Base-by-base conservation (phyloP, 2,113 vertebrate genomes). In the Menidia beryllina region DNA sequence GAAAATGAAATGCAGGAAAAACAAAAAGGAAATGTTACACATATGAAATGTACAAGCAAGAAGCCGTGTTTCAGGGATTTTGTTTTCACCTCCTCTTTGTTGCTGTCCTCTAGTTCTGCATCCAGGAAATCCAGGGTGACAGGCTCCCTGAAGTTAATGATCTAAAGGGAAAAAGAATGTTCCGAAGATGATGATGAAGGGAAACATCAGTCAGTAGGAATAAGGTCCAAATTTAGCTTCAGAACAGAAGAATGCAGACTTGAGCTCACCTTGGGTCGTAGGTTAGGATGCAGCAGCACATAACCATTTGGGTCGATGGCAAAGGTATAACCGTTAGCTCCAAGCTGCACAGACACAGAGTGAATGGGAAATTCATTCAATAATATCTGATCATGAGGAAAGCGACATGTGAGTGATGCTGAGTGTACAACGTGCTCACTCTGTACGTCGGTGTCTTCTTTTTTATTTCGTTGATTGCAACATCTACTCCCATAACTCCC, bases 271-370 rank as follows among this genome's bases (percentile, higher is more conserved):
- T 97, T 97, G 47, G 97, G 96, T 83, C 96, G 95, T 68, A 99
- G 94, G 93, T 99, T 98, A 75, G 98, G 98, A 84, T 99, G 98
- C 59, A 99, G 91, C 62, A 99, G 90, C 12, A 99, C 97, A 51
- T 98, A 99, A 59, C 98, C 98, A 77, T 99, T 99, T 61, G 96
- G 97, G 88, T 99, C 97, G 11, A 97, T 97, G 60, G 97, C 97
- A 90, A 96, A 99, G 52, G 96, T 98, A 81, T 99, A 99, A 56
- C 98, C 98, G 14, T 99, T 99, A 57, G 97, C 97, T 45, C 98
- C 98, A 59, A 99, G 94, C 98, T 99, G 92, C 0, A 77, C 41
- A 69, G 55, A 45, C 88, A 79, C 60, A 82, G 17, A 34, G 19
- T 15, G 8, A 60, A 38, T 41, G 3, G 48, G 43, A 3, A 57